phyloP scores from a whole-genome alignment of 2,888 invertebrate genomes.

The Thymelicus acteon region DNA sequence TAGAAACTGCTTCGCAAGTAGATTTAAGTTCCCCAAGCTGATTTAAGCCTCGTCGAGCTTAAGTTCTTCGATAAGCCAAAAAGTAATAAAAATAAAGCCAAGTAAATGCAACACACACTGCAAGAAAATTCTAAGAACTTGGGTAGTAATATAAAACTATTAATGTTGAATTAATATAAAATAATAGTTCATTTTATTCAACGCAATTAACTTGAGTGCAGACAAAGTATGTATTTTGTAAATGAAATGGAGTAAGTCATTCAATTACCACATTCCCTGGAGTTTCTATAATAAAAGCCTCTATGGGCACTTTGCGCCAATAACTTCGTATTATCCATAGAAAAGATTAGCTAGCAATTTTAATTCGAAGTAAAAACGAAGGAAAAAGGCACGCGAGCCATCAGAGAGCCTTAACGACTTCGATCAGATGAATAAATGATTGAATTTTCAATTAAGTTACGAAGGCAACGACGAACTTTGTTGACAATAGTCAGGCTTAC shows the following conservation, averaged over 20 bases:
- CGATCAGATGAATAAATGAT: conserved; percentile 81
- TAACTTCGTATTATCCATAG: conserved; percentile 55
- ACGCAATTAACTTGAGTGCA: not conserved
- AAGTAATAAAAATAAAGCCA: conserved; percentile 25
- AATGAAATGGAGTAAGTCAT: conserved; percentile 8
- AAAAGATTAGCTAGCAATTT: conserved; percentile 69
- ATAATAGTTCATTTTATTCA: not conserved
- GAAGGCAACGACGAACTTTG: conserved; percentile 66
- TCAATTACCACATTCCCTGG: conserved; percentile 4
- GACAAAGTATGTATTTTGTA: not conserved
- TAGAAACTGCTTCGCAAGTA: conserved; percentile 33
- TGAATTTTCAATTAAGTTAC: conserved; percentile 82
- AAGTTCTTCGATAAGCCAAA: conserved; percentile 23
- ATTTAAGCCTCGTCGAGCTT: conserved; percentile 24
- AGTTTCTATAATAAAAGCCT: conserved; percentile 38
- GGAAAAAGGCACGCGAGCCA: conserved; percentile 68
- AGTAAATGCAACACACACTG: conserved; percentile 5
- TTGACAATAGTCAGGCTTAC: conserved; percentile 65
- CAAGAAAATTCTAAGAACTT: not conserved
- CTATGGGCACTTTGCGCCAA: conserved; percentile 39
- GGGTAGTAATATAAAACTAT: not conserved
- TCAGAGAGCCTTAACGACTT: conserved; percentile 75
- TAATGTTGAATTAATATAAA: not conserved
- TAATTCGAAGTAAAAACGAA: conserved; percentile 69
- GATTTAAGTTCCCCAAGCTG: conserved; percentile 31